Evolutionary conservation across 2,888 invertebrate genomes (phyloP), one percentile per base, ranked within the genome.

Genomic region (Drosophila mulleri): DNA sequence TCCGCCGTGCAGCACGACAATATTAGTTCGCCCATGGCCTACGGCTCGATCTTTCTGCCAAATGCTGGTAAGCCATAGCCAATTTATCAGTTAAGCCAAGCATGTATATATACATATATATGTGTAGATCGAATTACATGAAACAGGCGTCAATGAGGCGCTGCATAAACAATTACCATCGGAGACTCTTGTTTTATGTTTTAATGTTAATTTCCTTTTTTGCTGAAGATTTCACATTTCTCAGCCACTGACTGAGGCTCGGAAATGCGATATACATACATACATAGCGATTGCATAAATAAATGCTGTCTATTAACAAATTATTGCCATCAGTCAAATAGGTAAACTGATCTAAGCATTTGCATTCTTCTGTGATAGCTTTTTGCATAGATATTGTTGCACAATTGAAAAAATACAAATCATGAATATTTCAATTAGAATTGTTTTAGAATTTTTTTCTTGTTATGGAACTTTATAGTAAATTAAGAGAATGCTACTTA

Each of bases 1-100:
- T 91, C 92, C 4, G 88, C 90, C 20, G 81, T 86, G 50, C 91
- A 92, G 67, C 92, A 92, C 80, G 92, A 92, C 80, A 81, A 89
- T 35, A 90, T 92, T 70, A 91, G 90, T 67, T 91, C 92, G 18
- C 91, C 92, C 3, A 83, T 92, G 67, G 90, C 92, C 62, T 92
- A 92, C 75, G 91, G 92, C 37, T 82, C 91, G 26, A 77, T 92
- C 59, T 92, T 92, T 84, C 71, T 92, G 69, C 91, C 91, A 58
- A 92, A 92, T 85, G 74, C 92, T 82, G 92, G 92, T 92, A 67
- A 86, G 90, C 64, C 11, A 41, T 44, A 53, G 50, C 18, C 32
- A 50, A 50, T 67, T 78, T 83, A 86, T 83, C 74, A 68, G 67
- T 54, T 70, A 50, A 63, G 59, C 9, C 69, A 29, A 5, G 26